Conservation (phyloP, 2,888 invertebrate species). For the Dyspetes luteomarginatus region DNA sequence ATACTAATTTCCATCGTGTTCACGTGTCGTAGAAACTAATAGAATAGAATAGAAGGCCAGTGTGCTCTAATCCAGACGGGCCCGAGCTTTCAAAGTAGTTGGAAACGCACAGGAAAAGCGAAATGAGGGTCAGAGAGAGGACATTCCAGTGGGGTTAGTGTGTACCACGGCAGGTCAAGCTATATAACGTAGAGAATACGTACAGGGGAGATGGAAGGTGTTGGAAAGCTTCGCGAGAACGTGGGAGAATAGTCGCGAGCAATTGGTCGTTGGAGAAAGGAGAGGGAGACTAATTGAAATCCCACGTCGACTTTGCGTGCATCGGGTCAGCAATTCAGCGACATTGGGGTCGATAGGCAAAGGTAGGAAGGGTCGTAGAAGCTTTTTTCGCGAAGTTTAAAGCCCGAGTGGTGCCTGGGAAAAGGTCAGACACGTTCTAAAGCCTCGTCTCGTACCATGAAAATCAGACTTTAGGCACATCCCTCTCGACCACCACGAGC, state of each 20-base stretch:
- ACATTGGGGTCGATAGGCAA: conserved; percentile 43
- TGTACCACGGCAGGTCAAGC: conserved; percentile 49
- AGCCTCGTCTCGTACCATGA: neutral
- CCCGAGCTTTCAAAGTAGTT: conserved; percentile 71
- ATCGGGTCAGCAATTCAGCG: conserved; percentile 77
- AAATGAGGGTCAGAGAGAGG: conserved; percentile 74
- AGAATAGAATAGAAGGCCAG: conserved; percentile 25
- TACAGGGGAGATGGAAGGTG: conserved; percentile 62
- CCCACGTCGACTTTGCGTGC: conserved; percentile 75
- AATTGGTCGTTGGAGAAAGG: conserved; percentile 72
- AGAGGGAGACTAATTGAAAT: conserved; percentile 79
- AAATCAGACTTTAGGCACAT: conserved; percentile 19
- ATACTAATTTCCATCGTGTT: conserved; percentile 53
- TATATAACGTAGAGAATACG: conserved; percentile 14
- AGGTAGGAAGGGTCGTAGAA: neutral
- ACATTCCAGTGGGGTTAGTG: conserved; percentile 44
- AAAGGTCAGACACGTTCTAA: conserved; percentile 11
- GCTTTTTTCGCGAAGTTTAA: conserved; percentile 35
- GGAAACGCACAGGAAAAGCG: conserved; percentile 68
- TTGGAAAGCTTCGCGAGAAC: conserved; percentile 68
- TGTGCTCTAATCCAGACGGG: conserved; percentile 62
- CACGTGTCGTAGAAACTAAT: conserved; percentile 51
- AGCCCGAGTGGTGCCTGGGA: neutral
- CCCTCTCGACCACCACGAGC: neutral
- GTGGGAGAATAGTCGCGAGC: conserved; percentile 51